Evolutionary conservation across 2,888 invertebrate species (phyloP).

Genomic region (Heliconius erato): DNA sequence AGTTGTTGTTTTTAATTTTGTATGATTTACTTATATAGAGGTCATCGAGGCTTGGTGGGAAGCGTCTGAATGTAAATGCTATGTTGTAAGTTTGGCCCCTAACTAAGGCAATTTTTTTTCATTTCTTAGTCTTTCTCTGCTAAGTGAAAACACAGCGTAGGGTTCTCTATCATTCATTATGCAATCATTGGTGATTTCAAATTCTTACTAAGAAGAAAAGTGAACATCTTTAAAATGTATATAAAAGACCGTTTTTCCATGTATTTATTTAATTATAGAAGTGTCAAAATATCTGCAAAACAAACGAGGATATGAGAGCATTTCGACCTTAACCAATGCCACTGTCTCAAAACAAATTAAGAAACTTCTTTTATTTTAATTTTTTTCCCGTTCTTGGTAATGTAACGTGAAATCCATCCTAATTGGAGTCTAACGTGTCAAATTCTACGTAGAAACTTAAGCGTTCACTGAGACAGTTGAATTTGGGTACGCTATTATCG

Average conservation of each 20-base stretch:
- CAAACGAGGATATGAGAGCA: slow-evolving; percentile 3
- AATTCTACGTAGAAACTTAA: slow-evolving; percentile 48
- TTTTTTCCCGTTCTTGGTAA: slow-evolving; percentile 24
- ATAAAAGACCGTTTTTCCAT: no score
- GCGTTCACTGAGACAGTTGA: slow-evolving; percentile 48
- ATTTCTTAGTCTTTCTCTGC: no score
- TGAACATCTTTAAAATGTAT: background rate
- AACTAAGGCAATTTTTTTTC: background rate
- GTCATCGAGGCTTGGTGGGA: no score
- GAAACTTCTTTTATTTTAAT: slow-evolving; percentile 20
- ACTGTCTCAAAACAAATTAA: slow-evolving; percentile 20
- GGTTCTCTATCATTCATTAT: background rate
- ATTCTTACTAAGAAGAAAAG: background rate
- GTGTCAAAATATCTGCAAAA: background rate
- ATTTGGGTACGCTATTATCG: slow-evolving; percentile 46
- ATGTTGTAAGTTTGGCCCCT: background rate
- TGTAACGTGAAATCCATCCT: slow-evolving; percentile 46
- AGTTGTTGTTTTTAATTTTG: no score
- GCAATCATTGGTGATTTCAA: no score
- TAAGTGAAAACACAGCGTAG: no score
- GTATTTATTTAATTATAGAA: background rate
- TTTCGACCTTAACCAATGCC: slow-evolving; percentile 9
- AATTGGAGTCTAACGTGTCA: slow-evolving; percentile 52
- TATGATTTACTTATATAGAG: no score
- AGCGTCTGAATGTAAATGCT: background rate